Base-by-base conservation (phyloP, 1,140 invertebrate species). In the Brachionus koreanus region DNA sequence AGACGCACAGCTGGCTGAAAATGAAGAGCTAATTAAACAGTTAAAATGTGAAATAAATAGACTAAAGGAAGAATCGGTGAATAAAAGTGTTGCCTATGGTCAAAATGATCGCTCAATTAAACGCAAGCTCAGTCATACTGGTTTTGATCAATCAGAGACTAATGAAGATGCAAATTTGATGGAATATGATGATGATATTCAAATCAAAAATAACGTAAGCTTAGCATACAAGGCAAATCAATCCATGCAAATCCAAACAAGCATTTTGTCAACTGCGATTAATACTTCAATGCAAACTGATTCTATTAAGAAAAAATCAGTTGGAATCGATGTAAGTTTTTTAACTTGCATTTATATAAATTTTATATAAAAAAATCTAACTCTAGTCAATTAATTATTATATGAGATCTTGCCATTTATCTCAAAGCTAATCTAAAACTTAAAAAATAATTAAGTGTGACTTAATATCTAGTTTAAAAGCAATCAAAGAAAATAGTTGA, bases 101-200 rank as follows among this genome's bases (percentile, higher is more conserved):
- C 16, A 12, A 0, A 69, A 69, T 43, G 65, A 69, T 69, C 33
- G 65, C n/a, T 69, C 65, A 25, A 69, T 69, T 19, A 69, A 69
- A 39, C 29, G 65, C 9, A 69, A 69, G n/a, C 35, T 69, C 5
- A 69, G 65, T 23, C 65, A 69, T 16, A 42, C 33, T 69, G 29
- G 16, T 5, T 69, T 6, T 16, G 65, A 69, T 9, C 39, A 74
- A 16, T 74, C 69, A 19, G 5, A 46, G 23, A 5, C 9, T 5
- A n/a, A n/a, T n/a, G n/a, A n/a, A n/a, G n/a, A n/a, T n/a, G 69
- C 43, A 35, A 74, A 74, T 46, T 49, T 74, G 69, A 74, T 74
- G 69, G 69, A 74, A 9, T 74, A 25, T 49, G 69, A 74, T 29
- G 69, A 74, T 46, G 69, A 74, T 74, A 39, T 25, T 7, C 25